A percentile compares a stretch with the other conserved stretches of the same genome.
These are phyloP conservation scores for Amphimallon solstitiale DNA, from an alignment of 2,888 invertebrate species.

Conservation along the genomic window DNA sequence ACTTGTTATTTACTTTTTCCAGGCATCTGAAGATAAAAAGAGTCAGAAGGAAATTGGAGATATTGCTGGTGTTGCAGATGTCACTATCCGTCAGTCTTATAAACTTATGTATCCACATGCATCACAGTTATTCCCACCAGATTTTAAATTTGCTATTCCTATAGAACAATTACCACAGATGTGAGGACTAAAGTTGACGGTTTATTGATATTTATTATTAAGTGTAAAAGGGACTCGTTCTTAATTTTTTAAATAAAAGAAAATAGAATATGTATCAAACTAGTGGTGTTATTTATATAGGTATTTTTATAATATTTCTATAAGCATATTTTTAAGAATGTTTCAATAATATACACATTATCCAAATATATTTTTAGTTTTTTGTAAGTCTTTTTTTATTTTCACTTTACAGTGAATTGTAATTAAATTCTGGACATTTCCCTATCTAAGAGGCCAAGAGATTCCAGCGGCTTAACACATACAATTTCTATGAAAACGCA, in stretches of 20 bases:
- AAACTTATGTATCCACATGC: constrained; percentile 97
- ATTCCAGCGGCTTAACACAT: no score
- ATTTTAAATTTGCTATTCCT: constrained; percentile 94
- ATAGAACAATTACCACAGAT: constrained; percentile 93
- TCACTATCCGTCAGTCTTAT: constrained; percentile 96
- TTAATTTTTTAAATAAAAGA: constrained; percentile 1
- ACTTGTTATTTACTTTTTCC: constrained; percentile 17
- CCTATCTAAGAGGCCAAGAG: no score
- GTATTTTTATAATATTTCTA: constrained; percentile 36
- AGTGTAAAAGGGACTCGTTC: constrained; percentile 12
- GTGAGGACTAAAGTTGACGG: constrained; percentile 61
- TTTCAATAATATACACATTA: constrained; percentile 14
- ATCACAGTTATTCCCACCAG: constrained; percentile 91
- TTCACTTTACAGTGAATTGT: constrained; percentile 2
- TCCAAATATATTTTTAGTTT: background rate
- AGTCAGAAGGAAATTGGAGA: constrained; percentile 98
- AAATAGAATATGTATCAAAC: constrained; percentile 3
- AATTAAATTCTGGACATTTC: no score
- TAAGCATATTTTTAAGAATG: constrained; percentile 15
- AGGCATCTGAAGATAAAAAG: constrained; percentile 91
- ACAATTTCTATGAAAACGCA: no score
- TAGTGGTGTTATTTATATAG: constrained; percentile 23
- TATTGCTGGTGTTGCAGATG: constrained; percentile 98
- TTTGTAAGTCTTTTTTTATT: constrained; percentile 2
- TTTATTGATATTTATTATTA: constrained; percentile 31